These are phyloP conservation scores for Girardinichthys multiradiatus DNA, from an alignment of 2,113 vertebrate species.

Conservation along the genomic window DNA sequence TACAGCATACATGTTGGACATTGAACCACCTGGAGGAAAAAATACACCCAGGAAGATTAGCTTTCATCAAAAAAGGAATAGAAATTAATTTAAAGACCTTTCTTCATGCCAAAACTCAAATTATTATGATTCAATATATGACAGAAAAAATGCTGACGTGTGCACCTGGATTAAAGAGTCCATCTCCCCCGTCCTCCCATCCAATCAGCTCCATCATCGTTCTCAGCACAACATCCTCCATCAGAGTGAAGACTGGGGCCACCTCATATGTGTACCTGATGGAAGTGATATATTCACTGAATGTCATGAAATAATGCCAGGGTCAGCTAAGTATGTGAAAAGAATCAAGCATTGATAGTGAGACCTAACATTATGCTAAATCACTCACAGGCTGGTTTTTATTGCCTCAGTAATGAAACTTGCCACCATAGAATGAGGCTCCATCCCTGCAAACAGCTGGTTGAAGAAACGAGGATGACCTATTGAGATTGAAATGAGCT, in stretches of 20 bases:
- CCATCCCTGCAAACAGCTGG: constrained; percentile 87
- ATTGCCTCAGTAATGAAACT: constrained; percentile 87
- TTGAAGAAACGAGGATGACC: constrained; percentile 89
- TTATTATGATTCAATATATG: neutral
- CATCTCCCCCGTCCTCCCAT: constrained; percentile 88
- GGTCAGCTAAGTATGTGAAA: neutral
- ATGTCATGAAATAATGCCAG: neutral
- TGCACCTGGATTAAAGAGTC: constrained; percentile 90
- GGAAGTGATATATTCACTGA: neutral
- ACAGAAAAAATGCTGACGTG: too few species aligned
- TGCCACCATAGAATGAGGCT: constrained; percentile 86
- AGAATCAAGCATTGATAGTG: too few species aligned
- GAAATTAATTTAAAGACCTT: too few species aligned
- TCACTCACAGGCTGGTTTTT: constrained; percentile 88
- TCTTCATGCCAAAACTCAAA: neutral
- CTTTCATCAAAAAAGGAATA: too few species aligned
- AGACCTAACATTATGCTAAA: neutral
- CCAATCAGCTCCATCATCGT: constrained; percentile 89
- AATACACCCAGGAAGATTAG: neutral
- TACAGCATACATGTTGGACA: constrained; percentile 90
- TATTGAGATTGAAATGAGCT: constrained; percentile 60
- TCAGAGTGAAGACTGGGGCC: constrained; percentile 88
- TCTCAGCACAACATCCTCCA: constrained; percentile 86
- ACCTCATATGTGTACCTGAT: constrained; percentile 90
- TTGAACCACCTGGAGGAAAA: constrained; percentile 81